Evolutionary conservation across 2,113 vertebrate species (phyloP).

Genomic region (Sciurus niger): DNA sequence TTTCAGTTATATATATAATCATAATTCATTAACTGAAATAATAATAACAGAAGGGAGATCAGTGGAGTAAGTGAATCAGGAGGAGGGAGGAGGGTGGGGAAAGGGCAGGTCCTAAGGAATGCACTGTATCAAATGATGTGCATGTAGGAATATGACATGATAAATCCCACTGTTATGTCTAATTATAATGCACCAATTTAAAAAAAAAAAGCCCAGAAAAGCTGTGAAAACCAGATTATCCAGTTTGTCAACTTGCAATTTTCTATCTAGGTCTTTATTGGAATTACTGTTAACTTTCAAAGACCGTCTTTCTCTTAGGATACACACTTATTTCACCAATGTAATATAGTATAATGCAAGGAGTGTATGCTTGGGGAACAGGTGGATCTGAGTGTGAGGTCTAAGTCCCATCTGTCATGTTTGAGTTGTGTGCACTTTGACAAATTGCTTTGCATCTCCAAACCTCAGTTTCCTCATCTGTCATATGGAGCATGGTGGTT

Average conservation of each 20-base stretch:
- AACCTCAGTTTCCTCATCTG: not conserved
- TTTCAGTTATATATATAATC: no score
- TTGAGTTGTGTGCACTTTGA: constrained; percentile 15
- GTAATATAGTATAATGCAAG: not conserved
- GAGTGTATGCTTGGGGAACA: not conserved
- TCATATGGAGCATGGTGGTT: not conserved
- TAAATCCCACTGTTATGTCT: no score
- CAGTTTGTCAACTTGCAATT: not conserved
- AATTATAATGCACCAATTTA: no score
- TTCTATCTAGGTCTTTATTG: not conserved
- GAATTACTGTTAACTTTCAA: constrained; percentile 16
- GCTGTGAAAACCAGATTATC: not conserved
- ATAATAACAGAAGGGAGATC: no score
- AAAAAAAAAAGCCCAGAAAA: not conserved
- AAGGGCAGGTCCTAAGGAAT: no score
- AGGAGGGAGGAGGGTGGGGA: no score
- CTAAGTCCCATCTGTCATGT: not conserved
- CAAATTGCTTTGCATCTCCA: not conserved
- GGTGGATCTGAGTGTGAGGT: not conserved
- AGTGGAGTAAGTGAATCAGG: no score
- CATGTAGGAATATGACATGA: no score
- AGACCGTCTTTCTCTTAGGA: not conserved
- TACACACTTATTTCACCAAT: not conserved
- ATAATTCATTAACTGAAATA: no score
- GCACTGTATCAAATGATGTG: no score